Conservation (phyloP, 2,888 invertebrate species). For the Tachystola acroxantha region DNA sequence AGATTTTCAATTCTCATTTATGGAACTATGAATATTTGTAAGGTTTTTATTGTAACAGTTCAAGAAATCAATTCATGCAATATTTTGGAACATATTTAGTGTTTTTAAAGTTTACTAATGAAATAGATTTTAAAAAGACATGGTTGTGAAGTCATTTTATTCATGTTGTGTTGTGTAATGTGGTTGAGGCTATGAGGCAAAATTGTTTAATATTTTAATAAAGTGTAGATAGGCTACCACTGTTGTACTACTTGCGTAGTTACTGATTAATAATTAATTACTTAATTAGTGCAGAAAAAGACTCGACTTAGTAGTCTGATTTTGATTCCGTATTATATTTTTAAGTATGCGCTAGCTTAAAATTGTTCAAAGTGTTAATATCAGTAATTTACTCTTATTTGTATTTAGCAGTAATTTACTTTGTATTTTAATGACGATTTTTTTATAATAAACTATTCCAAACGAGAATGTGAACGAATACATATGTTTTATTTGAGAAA, state of each 20-base stretch:
- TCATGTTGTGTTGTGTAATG: constrained; percentile 17
- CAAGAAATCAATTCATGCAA: no score
- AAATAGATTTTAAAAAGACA: constrained; percentile 21
- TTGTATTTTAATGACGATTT: background rate
- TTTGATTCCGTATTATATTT: background rate
- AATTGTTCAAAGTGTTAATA: constrained; percentile 18
- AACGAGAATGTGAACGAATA: background rate
- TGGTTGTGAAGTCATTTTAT: constrained; percentile 35
- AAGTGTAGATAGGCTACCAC: constrained; percentile 6
- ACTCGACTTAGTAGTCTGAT: no score
- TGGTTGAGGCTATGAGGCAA: constrained; percentile 22
- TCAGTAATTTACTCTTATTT: background rate
- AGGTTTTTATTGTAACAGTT: background rate
- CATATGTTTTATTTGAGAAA: constrained; percentile 3
- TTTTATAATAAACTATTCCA: constrained; percentile 2
- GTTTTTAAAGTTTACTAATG: background rate
- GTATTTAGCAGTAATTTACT: background rate
- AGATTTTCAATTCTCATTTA: background rate
- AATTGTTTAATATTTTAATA: constrained; percentile 15
- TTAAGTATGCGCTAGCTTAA: constrained; percentile 48
- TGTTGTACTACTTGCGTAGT: constrained; percentile 1
- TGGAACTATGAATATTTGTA: background rate
- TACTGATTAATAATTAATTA: constrained; percentile 4
- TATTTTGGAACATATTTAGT: background rate
- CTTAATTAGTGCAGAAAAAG: no score